These are phyloP conservation scores for Esox lucius DNA, from an alignment of 2,797 vertebrate species.

Conservation along the genomic window DNA sequence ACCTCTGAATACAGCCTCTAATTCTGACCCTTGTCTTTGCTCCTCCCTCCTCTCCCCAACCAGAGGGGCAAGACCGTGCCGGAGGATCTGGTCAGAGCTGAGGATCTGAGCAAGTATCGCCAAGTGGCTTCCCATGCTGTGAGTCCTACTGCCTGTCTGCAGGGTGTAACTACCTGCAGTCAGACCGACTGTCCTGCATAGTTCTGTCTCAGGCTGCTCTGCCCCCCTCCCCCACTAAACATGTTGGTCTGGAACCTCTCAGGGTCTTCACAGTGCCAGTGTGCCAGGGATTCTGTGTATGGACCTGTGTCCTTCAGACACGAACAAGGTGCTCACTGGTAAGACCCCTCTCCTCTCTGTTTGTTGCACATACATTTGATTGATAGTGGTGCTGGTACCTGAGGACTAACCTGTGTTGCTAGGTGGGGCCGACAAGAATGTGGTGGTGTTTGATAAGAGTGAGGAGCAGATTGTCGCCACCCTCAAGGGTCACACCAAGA, in stretches of 20 bases:
- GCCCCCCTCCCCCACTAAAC: not conserved
- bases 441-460: slow-evolving; percentile 95
- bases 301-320: slow-evolving; percentile 95
- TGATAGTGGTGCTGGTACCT: too few relatives aligned
- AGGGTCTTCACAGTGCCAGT: slow-evolving; percentile 98
- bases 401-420: not conserved
- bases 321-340: slow-evolving; percentile 98
- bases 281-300: slow-evolving; percentile 93
- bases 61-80: slow-evolving; percentile 98
- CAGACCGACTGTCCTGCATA: not conserved
- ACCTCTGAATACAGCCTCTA: not conserved
- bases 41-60: slow-evolving; percentile 5
- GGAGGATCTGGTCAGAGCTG: slow-evolving; percentile 92
- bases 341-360: slow-evolving; percentile 16
- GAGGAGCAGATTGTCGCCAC: slow-evolving; percentile 98
- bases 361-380: too few relatives aligned
- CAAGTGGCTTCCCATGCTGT: slow-evolving; percentile 96
- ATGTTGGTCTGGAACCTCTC: slow-evolving; percentile 3
- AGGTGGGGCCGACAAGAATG: slow-evolving; percentile 98
- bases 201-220: not conserved
- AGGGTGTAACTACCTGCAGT: not conserved
- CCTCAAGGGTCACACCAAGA: slow-evolving; percentile 97
- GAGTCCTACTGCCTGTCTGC: slow-evolving; percentile 58
- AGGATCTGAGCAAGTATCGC: slow-evolving; percentile 95
- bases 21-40: not conserved